Evolutionary conservation across 2,113 vertebrate species (phyloP).

Genomic region (Himantopus leucocephalus): DNA sequence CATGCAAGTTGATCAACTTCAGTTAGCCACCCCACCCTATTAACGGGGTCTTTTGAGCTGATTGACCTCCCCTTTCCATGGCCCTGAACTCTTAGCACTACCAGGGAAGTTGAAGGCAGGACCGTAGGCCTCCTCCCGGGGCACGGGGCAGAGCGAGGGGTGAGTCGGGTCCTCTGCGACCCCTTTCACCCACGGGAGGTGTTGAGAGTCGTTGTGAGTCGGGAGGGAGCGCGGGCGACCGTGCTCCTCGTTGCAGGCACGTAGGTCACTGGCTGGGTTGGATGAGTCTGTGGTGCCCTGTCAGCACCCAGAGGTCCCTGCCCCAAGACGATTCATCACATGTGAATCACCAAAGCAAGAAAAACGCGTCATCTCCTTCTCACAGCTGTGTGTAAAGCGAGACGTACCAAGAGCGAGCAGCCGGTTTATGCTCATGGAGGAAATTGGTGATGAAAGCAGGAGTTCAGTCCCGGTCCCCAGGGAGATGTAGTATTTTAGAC

Average conservation of each 20-base stretch:
- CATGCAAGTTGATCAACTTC: background rate
- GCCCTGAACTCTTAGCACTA: background rate
- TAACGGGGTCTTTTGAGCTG: background rate
- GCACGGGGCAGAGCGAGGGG: background rate
- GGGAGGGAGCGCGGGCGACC: rapidly evolving
- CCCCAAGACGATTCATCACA: background rate
- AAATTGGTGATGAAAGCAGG: background rate
- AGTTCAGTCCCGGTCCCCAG: background rate
- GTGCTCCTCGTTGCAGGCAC: rapidly evolving
- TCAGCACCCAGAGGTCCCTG: background rate
- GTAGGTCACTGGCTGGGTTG: background rate
- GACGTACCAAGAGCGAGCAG: rapidly evolving
- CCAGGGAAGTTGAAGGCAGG: rapidly evolving
- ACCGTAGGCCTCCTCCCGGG: rapidly evolving
- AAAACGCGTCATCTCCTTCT: background rate
- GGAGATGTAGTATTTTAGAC: background rate
- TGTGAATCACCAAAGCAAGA: background rate
- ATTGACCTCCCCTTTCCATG: background rate
- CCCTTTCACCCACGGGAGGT: rapidly evolving
- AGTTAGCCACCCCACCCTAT: background rate
- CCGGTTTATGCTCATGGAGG: background rate
- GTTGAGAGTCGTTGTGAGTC: rapidly evolving
- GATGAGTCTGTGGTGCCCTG: background rate
- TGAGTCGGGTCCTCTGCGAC: background rate
- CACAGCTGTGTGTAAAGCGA: background rate